Evolutionary conservation across 1,140 invertebrate species (phyloP).

Genomic region (Choristoneura fumiferana): DNA sequence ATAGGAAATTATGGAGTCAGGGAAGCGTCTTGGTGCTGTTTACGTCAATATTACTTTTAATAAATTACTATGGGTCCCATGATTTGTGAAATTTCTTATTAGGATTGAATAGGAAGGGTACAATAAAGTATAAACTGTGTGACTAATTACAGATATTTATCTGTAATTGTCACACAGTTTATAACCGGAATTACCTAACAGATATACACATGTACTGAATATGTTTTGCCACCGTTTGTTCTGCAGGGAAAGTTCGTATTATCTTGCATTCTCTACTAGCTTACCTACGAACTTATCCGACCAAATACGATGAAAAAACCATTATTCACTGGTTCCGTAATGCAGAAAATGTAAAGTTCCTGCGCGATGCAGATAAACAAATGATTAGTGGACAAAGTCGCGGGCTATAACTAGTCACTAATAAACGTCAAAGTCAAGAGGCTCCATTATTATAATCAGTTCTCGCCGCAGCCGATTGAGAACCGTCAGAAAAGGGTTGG

Average conservation of each 20-base stretch:
- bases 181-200: no score
- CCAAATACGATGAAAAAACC: no score
- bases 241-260: no score
- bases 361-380: background rate
- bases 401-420: background rate
- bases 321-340: background rate
- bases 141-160: no score
- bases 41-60: background rate
- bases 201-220: no score
- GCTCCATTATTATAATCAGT: constrained; percentile 1
- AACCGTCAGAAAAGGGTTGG: constrained; percentile 42
- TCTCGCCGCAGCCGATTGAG: background rate
- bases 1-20: constrained; percentile 42
- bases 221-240: no score
- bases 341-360: background rate
- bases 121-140: background rate
- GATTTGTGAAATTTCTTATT: no score
- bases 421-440: constrained; percentile 12
- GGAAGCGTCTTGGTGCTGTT: background rate
- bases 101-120: background rate
- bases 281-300: no score
- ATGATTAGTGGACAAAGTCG: background rate
- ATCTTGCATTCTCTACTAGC: no score
- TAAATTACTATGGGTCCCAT: no score
- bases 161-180: no score